phyloP scores from a whole-genome alignment of 2,113 vertebrate species.

The Ptyas mucosa region DNA sequence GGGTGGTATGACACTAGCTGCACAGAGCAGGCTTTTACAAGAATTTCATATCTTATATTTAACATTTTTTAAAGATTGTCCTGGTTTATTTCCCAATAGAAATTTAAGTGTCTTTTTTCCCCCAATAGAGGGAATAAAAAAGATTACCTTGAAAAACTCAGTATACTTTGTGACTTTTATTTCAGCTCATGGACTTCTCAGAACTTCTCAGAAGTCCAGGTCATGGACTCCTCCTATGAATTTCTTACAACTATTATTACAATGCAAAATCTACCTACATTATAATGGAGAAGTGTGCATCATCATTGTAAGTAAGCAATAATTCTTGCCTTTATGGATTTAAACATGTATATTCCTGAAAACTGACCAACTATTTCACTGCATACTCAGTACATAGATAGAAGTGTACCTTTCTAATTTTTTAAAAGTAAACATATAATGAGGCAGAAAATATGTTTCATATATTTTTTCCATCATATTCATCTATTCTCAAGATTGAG shows the following conservation, averaged over 20 bases:
- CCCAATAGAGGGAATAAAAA: constrained; percentile 10
- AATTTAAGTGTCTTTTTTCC: background rate
- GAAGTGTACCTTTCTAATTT: background rate
- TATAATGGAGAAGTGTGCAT: constrained; percentile 39
- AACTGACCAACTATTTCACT: constrained; percentile 34
- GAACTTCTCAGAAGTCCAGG: background rate
- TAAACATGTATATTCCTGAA: constrained; percentile 42
- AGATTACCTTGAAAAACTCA: background rate
- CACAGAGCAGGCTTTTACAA: background rate
- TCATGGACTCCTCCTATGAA: background rate
- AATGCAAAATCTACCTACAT: constrained; percentile 10
- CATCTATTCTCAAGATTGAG: background rate
- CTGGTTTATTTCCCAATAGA: background rate
- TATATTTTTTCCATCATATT: background rate
- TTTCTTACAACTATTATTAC: fast-evolving
- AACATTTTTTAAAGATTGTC: constrained; percentile 26
- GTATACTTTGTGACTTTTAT: background rate
- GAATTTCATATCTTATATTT: constrained; percentile 39
- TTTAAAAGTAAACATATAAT: background rate
- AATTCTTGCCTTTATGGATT: constrained; percentile 48
- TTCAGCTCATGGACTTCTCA: background rate
- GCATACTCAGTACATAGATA: constrained; percentile 9
- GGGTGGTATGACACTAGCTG: constrained; percentile 2
- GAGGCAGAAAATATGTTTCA: background rate
- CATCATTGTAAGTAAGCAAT: constrained; percentile 45